phyloP scores from a whole-genome alignment of 2,888 invertebrate species.

The Nebria brevicollis region DNA sequence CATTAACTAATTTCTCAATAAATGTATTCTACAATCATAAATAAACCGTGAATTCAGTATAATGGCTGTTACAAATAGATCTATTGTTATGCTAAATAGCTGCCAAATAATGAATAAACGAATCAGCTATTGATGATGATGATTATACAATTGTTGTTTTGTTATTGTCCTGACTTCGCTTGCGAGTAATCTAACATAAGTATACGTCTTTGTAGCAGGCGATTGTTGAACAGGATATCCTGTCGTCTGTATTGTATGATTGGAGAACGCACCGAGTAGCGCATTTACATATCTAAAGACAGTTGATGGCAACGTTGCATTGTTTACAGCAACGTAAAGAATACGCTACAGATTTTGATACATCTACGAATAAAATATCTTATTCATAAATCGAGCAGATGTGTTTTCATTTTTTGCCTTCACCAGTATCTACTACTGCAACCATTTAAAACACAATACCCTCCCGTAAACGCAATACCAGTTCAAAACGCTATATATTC shows the following conservation, averaged over 20 bases:
- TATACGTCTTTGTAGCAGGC: background rate
- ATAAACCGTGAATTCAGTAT: background rate
- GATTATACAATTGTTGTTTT: background rate
- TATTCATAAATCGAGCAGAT: too few species aligned
- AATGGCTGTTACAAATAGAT: background rate
- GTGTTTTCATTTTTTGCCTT: too few species aligned
- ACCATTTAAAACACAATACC: too few species aligned
- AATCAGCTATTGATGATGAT: background rate
- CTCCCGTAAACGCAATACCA: too few species aligned
- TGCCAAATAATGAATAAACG: background rate
- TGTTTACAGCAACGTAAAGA: background rate
- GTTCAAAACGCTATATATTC: too few species aligned
- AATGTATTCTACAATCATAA: too few species aligned
- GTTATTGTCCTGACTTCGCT: background rate
- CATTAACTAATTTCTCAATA: too few species aligned
- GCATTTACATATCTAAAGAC: background rate
- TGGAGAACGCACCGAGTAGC: background rate
- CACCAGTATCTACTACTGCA: too few species aligned
- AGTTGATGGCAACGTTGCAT: background rate
- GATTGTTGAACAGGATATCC: background rate
- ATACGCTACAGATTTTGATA: background rate
- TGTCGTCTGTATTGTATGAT: background rate
- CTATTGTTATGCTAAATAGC: background rate
- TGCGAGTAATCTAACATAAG: conserved; percentile 1
- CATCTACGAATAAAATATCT: too few species aligned